phyloP scores from a whole-genome alignment of 2,888 invertebrate genomes.

The Gari tellinella region DNA sequence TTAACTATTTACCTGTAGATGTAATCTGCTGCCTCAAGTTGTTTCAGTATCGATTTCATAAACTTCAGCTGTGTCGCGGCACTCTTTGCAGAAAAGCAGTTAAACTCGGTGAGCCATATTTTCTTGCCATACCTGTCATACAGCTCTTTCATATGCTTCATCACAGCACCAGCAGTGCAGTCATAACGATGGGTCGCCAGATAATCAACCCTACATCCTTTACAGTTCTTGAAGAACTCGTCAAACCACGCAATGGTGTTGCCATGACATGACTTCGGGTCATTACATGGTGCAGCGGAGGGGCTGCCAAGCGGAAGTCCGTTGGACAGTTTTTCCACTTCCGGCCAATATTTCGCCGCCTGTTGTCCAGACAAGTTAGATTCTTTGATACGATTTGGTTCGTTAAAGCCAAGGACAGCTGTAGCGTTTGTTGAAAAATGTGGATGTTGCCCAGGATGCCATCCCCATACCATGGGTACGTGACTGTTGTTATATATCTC shows the following conservation, averaged over 20 bases:
- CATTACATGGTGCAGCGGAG: constrained; percentile 58
- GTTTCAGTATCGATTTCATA: constrained; percentile 91
- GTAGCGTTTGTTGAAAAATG: constrained; percentile 37
- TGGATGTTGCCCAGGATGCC: not conserved
- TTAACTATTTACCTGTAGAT: constrained; percentile 43
- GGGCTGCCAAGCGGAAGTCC: constrained; percentile 63
- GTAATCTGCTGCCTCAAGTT: constrained; percentile 92
- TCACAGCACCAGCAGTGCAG: constrained; percentile 37
- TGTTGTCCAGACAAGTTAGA: constrained; percentile 58
- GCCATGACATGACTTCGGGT: constrained; percentile 5
- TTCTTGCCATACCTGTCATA: constrained; percentile 34
- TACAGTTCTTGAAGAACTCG: constrained; percentile 61
- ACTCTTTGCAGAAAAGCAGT: constrained; percentile 4
- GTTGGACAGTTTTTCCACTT: constrained; percentile 44
- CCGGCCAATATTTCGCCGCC: constrained; percentile 61
- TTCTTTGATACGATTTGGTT: constrained; percentile 64
- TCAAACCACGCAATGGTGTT: constrained; percentile 56
- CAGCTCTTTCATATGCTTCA: constrained; percentile 24
- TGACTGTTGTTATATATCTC: not conserved
- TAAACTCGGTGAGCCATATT: constrained; percentile 34
- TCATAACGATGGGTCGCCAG: constrained; percentile 65
- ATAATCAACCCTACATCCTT: constrained; percentile 61
- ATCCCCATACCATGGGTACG: constrained; percentile 69
- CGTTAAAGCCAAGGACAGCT: constrained; percentile 67
- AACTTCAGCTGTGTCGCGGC: constrained; percentile 3